Evolutionary conservation across 2,797 vertebrate species (phyloP).

Genomic region (Sphenopsis melanotis): DNA sequence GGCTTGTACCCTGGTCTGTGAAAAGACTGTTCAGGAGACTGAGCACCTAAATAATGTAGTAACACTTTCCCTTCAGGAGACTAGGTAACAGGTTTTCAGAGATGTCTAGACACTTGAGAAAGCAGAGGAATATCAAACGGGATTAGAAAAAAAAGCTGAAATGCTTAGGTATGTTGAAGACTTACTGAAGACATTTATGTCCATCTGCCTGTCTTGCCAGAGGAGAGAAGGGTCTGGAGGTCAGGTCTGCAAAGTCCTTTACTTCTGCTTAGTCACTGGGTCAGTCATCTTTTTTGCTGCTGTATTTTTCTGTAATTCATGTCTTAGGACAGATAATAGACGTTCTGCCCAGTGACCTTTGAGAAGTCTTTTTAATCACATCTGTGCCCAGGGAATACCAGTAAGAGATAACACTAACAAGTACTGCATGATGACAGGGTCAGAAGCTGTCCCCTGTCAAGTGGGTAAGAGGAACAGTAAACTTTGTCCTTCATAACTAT

Average conservation of each 20-base stretch:
- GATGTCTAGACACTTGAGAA: slow-evolving; percentile 38
- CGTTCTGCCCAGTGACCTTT: neutral
- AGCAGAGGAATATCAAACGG: slow-evolving; percentile 40
- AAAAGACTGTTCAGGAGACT: neutral
- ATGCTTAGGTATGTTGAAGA: neutral
- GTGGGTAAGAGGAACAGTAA: slow-evolving; percentile 1
- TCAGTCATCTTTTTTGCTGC: neutral
- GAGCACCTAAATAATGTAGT: neutral
- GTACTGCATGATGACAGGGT: neutral
- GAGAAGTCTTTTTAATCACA: slow-evolving; percentile 42
- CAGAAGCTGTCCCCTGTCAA: neutral
- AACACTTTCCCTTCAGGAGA: neutral
- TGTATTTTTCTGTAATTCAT: slow-evolving; percentile 18
- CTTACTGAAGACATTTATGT: neutral
- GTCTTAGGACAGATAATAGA: slow-evolving; percentile 9
- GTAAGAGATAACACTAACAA: slow-evolving; percentile 19
- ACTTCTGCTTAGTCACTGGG: neutral
- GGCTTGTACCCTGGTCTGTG: neutral
- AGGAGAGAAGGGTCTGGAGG: neutral
- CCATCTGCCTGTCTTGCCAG: neutral
- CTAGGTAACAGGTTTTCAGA: slow-evolving; percentile 30
- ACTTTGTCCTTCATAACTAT: slow-evolving; percentile 37
- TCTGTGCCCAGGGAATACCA: neutral
- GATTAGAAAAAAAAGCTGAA: neutral
- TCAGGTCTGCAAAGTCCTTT: neutral